These are phyloP conservation scores for Lathronympha strigana DNA, from an alignment of 2,888 invertebrate species.

Conservation along the genomic window DNA sequence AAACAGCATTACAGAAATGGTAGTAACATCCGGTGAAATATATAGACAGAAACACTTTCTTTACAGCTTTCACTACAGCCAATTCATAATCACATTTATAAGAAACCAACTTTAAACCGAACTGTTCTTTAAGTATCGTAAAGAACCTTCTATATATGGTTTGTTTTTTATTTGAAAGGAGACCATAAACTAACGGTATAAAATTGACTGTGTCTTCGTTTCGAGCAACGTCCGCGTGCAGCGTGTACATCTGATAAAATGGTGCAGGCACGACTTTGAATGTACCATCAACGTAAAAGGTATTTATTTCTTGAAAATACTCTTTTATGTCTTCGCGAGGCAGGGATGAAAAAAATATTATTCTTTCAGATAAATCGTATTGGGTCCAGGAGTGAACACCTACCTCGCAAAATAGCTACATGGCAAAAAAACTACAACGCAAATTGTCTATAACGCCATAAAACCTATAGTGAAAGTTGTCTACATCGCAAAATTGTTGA, in stretches of 20 bases:
- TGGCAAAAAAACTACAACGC: too few relatives aligned
- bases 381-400: too few relatives aligned
- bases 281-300: not conserved
- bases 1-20: conserved; percentile 5
- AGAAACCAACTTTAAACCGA: not conserved
- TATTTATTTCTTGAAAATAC: too few relatives aligned
- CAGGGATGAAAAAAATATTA: too few relatives aligned
- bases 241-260: not conserved
- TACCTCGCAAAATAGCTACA: too few relatives aligned
- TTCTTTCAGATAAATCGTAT: too few relatives aligned
- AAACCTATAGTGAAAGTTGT: too few relatives aligned
- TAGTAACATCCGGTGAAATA: not conserved
- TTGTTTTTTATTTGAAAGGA: not conserved
- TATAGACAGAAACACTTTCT: not conserved
- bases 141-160: not conserved
- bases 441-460: too few relatives aligned
- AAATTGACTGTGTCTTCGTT: not conserved
- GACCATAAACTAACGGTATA: not conserved
- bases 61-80: not conserved
- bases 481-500: too few relatives aligned
- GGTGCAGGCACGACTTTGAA: not conserved
- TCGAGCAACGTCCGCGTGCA: not conserved
- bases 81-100: not conserved
- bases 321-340: too few relatives aligned
- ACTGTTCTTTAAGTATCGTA: not conserved